Conservation (phyloP, 2,797 vertebrate species). For the Luscinia megarhynchos region DNA sequence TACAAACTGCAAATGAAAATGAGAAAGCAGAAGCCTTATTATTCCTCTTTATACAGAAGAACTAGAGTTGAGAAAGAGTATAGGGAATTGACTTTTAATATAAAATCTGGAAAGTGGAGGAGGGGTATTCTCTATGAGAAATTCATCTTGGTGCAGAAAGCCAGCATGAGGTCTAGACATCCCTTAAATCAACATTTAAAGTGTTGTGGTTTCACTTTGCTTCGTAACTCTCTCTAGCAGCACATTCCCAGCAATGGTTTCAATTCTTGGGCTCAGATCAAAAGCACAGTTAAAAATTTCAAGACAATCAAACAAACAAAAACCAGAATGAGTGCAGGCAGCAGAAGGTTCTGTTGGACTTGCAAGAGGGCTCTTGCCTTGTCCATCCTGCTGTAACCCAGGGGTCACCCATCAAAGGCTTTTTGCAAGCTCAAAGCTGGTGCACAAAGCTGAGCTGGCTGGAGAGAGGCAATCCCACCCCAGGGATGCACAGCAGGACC, state of each 20-base stretch:
- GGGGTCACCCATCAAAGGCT: neutral
- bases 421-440: neutral
- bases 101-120: neutral
- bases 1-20: neutral
- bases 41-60: neutral
- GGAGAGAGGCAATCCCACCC: neutral
- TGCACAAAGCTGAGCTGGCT: neutral
- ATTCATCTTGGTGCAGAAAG: slow-evolving; percentile 26
- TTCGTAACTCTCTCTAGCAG: slow-evolving; percentile 38
- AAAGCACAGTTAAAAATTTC: slow-evolving; percentile 50
- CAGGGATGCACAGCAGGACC: neutral
- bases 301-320: slow-evolving; percentile 56
- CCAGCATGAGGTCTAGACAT: slow-evolving; percentile 53
- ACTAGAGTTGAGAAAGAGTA: neutral
- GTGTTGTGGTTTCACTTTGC: slow-evolving; percentile 47
- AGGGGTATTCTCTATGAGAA: slow-evolving; percentile 2
- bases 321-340: neutral
- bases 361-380: neutral
- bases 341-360: neutral
- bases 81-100: slow-evolving; percentile 4
- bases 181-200: slow-evolving; percentile 62
- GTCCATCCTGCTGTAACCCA: accelerated
- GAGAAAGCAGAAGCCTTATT: slow-evolving; percentile 2
- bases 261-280: slow-evolving; percentile 48
- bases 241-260: slow-evolving; percentile 43